phyloP scores from a whole-genome alignment of 2,888 invertebrate genomes.

The Nasonia oneida region DNA sequence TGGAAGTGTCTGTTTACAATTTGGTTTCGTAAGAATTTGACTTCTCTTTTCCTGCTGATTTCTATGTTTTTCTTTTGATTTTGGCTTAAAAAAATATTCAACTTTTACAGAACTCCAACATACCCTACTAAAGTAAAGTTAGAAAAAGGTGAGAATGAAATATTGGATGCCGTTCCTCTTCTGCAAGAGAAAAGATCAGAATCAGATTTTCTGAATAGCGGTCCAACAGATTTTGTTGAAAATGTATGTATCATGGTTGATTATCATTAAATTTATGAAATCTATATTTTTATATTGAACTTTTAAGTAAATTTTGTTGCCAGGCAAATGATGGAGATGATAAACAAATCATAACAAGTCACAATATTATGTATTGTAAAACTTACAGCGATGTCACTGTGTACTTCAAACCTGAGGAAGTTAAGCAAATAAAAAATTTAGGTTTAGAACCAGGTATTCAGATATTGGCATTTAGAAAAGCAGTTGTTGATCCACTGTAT shows the following conservation, averaged over 20 bases:
- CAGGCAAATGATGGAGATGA: neutral
- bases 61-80: conserved; percentile 5
- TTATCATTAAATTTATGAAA: neutral
- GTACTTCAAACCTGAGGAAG: conserved; percentile 37
- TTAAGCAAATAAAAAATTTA: conserved; percentile 43
- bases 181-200: neutral
- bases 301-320: neutral
- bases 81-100: neutral
- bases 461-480: conserved; percentile 63
- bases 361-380: conserved; percentile 48
- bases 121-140: conserved; percentile 56
- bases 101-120: conserved; percentile 38
- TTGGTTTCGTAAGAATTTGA: conserved; percentile 54
- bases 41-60: neutral
- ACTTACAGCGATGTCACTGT: conserved; percentile 15
- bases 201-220: conserved; percentile 36
- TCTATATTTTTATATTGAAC: neutral
- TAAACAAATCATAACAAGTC: conserved; percentile 4
- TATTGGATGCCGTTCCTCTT: conserved; percentile 43
- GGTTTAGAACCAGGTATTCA: conserved; percentile 56
- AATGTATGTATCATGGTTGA: neutral
- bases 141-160: conserved; percentile 52
- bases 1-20: conserved; percentile 46
- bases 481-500: conserved; percentile 54
- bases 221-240: conserved; percentile 1